Evolutionary conservation across 2,888 invertebrate genomes (phyloP).

Genomic region (Ceramica pisi): DNA sequence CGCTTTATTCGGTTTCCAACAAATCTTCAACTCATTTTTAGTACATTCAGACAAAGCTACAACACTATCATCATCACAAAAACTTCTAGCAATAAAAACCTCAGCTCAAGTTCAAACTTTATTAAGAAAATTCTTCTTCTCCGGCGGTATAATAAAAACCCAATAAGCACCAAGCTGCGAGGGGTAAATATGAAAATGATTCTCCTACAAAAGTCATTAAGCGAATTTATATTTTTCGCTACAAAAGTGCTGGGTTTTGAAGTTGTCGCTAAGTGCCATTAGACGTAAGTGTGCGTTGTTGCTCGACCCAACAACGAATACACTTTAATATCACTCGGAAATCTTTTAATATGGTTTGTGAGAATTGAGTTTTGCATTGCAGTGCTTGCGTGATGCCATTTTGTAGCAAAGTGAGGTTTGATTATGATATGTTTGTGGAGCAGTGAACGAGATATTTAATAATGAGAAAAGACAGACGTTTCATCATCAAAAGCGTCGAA

Average conservation of each 20-base stretch:
- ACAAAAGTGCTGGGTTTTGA: constrained; percentile 71
- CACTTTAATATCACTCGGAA: constrained; percentile 42
- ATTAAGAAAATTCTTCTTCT: constrained; percentile 44
- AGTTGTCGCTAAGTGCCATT: constrained; percentile 79
- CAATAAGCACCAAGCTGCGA: constrained; percentile 57
- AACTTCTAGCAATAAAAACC: constrained; percentile 36
- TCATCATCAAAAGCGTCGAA: not conserved
- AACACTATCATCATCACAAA: constrained; percentile 21
- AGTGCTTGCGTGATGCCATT: constrained; percentile 13
- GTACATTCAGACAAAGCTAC: constrained; percentile 18
- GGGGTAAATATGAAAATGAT: constrained; percentile 76
- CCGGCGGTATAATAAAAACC: constrained; percentile 58
- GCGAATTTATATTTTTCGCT: constrained; percentile 79
- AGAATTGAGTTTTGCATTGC: constrained; percentile 18
- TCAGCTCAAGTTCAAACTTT: constrained; percentile 40
- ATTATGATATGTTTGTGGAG: not conserved
- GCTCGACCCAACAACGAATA: constrained; percentile 61
- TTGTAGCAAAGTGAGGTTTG: not conserved
- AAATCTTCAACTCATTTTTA: constrained; percentile 8
- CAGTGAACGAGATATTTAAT: not conserved
- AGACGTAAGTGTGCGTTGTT: constrained; percentile 69
- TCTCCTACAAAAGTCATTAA: constrained; percentile 75
- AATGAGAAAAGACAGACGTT: not conserved
- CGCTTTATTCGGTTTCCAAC: no score
- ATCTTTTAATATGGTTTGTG: constrained; percentile 45